phyloP scores from a whole-genome alignment of 2,113 vertebrate genomes.

The Pycnonotus jocosus region DNA sequence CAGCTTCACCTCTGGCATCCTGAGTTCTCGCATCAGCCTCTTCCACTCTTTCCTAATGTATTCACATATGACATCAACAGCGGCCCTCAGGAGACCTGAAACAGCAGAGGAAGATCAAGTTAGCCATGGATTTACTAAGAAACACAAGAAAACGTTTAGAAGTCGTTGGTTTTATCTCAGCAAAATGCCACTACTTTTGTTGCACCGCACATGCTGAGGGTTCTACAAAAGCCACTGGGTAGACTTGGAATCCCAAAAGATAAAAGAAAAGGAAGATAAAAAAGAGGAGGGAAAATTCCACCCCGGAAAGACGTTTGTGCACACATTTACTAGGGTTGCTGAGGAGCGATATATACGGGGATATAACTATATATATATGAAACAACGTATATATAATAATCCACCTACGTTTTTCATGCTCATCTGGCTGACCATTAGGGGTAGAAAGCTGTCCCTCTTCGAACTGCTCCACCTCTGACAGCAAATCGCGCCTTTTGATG shows the following conservation, averaged over 20 bases:
- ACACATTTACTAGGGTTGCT: background rate
- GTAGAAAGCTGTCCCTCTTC: background rate
- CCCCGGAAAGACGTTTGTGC: accelerated
- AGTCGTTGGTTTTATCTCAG: background rate
- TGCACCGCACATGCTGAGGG: no score
- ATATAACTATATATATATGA: background rate
- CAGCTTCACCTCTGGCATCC: constrained; percentile 66
- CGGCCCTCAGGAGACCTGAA: constrained; percentile 70
- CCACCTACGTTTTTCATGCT: constrained; percentile 66
- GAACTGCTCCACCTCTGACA: background rate
- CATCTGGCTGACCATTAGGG: background rate
- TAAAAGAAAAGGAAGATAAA: background rate
- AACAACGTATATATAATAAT: background rate
- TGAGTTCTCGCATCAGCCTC: constrained; percentile 73
- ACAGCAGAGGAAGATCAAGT: background rate
- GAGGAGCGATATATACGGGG: accelerated
- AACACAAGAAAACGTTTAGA: accelerated
- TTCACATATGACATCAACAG: constrained; percentile 63
- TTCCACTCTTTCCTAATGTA: constrained; percentile 77
- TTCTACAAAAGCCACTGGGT: background rate
- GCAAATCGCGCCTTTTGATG: constrained; percentile 19
- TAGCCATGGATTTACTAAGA: background rate
- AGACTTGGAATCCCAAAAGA: background rate
- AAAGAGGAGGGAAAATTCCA: accelerated
- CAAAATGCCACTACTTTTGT: background rate